Conservation (phyloP, 2,113 vertebrate genomes). For the Lepisosteus osseus region DNA sequence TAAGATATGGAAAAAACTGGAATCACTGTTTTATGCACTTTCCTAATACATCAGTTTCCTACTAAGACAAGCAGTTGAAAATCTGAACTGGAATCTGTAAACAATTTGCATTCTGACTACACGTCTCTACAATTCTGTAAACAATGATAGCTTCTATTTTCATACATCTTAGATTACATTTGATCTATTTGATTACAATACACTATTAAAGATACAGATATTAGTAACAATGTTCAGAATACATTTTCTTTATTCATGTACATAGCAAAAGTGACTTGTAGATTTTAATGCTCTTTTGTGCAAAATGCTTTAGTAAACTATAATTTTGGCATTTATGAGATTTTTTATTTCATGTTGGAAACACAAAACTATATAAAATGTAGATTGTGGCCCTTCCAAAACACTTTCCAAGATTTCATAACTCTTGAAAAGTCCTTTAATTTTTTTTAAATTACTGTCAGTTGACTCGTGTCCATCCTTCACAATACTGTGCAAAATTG, state of each 20-base stretch:
- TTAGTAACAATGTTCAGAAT: conserved; percentile 67
- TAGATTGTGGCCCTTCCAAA: conserved; percentile 39
- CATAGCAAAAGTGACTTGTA: conserved; percentile 71
- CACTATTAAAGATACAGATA: conserved; percentile 59
- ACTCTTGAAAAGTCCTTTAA: conserved; percentile 31
- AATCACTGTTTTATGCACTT: conserved; percentile 12
- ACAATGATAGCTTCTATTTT: conserved; percentile 60
- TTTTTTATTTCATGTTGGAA: conserved; percentile 47
- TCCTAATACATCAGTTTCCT: conserved; percentile 4
- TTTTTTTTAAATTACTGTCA: conserved; percentile 37
- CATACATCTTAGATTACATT: conserved; percentile 66
- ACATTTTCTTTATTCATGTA: conserved; percentile 62
- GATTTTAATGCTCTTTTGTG: conserved; percentile 64
- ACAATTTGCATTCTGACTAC: conserved; percentile 56
- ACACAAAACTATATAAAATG: conserved; percentile 21
- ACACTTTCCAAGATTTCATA: conserved; percentile 28
- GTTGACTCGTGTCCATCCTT: conserved; percentile 33
- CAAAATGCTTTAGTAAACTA: conserved; percentile 82
- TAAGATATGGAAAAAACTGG: background rate
- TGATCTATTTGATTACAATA: conserved; percentile 64
- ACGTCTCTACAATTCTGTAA: conserved; percentile 65
- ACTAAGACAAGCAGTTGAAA: conserved; percentile 36
- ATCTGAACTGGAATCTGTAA: conserved; percentile 59
- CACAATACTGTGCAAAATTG: conserved; percentile 69
- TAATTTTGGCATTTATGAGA: conserved; percentile 76